Base-by-base conservation (phyloP, 2,113 vertebrate species). In the Tricholaema leucomelas region DNA sequence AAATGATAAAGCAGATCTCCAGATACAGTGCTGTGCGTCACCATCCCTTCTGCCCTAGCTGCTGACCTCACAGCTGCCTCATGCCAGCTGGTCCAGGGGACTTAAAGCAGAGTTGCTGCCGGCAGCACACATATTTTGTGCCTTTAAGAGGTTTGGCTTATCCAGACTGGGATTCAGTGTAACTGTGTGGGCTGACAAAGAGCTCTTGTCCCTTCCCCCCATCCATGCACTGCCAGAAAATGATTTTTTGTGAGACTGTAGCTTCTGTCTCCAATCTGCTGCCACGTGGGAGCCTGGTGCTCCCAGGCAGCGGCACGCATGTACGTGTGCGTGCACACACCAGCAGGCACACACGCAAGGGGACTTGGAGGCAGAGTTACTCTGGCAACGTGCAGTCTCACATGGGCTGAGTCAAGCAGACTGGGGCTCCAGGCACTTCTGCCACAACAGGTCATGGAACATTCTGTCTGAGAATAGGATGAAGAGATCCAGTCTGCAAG, bases 251-350 rank as follows among this genome's bases (percentile, higher is more conserved):
- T 86, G 87, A 82, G 88, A 74, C 0, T 0, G 30, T n/a, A 74
- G 90, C 69, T 91, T 55, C 90, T 94, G 91, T 80, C 85, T 90
- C 46, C 96, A 86, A 4, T 87, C 91, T 95, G 89, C 92, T 94
- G 92, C 90, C 77, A 15, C 67, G 85, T 27, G 63, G 72, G 78
- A 92, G 87, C 85, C 81, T 64, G 85, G 94, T 0, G 5, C 90
- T 63, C 33, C 2, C 44, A 44, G 84, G 64, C 85, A 55, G 46
- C 6, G 2, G 78, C 67, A 35, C 74, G 30, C 52, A 25, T 6
- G 19, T 52, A 67, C 5, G 1, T 56, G 56, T 65, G 59, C 18
- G 2, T 2, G 5, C 44, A 12, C 59, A 16, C 50, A 17, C 55
- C 14, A 5, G 10, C 24, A 7, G 9, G 17, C 59, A 58, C 11